Evolutionary conservation across 2,113 vertebrate species (phyloP).

Genomic region (Meleagris gallopavo): DNA sequence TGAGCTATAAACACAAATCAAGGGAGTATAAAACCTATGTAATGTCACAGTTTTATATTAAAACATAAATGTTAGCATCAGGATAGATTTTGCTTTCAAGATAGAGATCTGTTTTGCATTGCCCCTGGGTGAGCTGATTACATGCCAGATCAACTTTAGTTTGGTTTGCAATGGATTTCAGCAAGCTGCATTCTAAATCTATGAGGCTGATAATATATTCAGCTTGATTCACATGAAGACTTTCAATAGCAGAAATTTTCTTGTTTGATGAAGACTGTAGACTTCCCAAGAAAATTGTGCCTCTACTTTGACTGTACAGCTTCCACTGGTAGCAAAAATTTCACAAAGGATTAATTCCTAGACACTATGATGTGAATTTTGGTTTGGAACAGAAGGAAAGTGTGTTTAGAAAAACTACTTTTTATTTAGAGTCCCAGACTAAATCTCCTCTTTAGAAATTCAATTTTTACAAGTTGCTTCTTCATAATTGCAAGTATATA

Average conservation of each 20-base stretch:
- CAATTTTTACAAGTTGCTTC: neutral
- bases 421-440: neutral
- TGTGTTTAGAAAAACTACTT: neutral
- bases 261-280: neutral
- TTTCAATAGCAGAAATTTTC: constrained; percentile 19
- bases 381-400: neutral
- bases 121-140: constrained; percentile 46
- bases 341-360: neutral
- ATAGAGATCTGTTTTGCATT: constrained; percentile 11
- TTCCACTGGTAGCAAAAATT: neutral
- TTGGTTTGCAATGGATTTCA: neutral
- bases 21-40: constrained; percentile 2
- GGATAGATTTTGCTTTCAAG: constrained; percentile 35
- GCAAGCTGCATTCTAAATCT: neutral
- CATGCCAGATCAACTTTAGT: neutral
- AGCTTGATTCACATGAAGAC: constrained; percentile 16
- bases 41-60: constrained; percentile 46
- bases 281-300: neutral
- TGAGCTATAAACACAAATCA: constrained; percentile 53
- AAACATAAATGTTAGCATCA: constrained; percentile 45
- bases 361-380: neutral
- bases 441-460: neutral
- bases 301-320: neutral
- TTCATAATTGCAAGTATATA: neutral
- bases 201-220: neutral